Evolutionary conservation across 2,888 invertebrate species (phyloP), one percentile per base, ranked within the genome.

Genomic region (Spisula solida): DNA sequence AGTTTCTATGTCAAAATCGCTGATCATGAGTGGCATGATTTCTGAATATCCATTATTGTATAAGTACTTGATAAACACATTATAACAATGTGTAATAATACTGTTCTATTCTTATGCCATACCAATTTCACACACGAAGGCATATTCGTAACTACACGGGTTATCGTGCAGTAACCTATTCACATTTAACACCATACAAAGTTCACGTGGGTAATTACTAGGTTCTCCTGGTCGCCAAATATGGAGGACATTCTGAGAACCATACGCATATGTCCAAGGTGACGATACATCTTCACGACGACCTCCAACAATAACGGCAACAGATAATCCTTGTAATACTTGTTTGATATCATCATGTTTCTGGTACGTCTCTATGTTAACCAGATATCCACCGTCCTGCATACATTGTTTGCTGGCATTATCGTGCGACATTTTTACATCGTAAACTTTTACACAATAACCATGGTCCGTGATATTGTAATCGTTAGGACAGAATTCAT

Each of bases 361-460:
- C 25, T 51, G 14, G 14, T 55, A 18, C n/a, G 60, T n/a, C 25
- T 81, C 81, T 25, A 81, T 81, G n/a, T 81, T 81, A 51, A 81
- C n/a, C 14, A 81, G 31, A 55, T 81, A n/a, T 48, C 81, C 81
- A 51, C 81, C 81, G n/a, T 81, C 81, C 0, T 51, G 25, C 25
- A 29, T n/a, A 18, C 81, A 81, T 81, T 81, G 81, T 51, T 25
- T 48, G 12, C n/a, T 51, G n/a, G 81, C 48, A 55, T 48, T 55
- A 25, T 81, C 81, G 1, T 25, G 25, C 6, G 48, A n/a, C 8
- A 12, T 5, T 51, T 51, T 5, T 5, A n/a, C 29, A 4, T n/a
- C 1, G 29, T 51, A 51, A 12, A 81, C 10, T 14, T 81, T 81
- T 29, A 81, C 1, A 55, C 81, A 81, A 81, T 51, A 81, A 0